Percentiles rank a stretch among this genome's conserved stretches.
These are phyloP conservation scores for Caerostris extrusa DNA, from an alignment of 1,140 invertebrate species.

Conservation along the genomic window DNA sequence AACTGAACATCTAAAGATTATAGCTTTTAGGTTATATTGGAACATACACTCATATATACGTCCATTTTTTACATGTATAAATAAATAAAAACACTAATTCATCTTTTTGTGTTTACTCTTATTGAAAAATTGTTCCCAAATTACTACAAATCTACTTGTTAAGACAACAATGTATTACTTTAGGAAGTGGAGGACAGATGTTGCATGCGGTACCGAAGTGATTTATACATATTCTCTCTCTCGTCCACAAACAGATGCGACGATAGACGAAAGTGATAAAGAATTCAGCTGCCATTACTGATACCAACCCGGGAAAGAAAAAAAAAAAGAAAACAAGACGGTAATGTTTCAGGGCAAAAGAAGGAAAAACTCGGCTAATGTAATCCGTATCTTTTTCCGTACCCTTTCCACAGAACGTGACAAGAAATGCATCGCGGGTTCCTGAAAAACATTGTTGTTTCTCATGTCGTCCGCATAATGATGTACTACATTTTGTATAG, in stretches of 20 bases:
- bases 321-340: not conserved
- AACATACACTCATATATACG: no score
- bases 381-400: slow-evolving; percentile 33
- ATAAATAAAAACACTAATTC: no score
- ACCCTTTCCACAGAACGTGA: slow-evolving; percentile 4
- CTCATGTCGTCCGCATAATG: not conserved
- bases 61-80: no score
- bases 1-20: no score
- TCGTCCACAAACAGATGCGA: slow-evolving; percentile 30
- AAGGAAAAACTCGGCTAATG: slow-evolving; percentile 16
- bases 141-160: not conserved
- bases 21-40: no score
- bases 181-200: not conserved
- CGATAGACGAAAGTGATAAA: slow-evolving; percentile 47
- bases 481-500: not conserved
- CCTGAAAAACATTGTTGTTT: slow-evolving; percentile 26
- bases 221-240: slow-evolving; percentile 57
- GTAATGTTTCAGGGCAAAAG: not conserved
- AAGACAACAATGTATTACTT: not conserved
- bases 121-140: not conserved
- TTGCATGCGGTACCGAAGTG: not conserved
- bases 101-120: not conserved
- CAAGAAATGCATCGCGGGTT: not conserved
- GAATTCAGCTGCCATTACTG: slow-evolving; percentile 46
- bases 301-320: not conserved